Evolutionary conservation across 2,797 vertebrate genomes (phyloP), one percentile per base, ranked within the genome.

Genomic region (Uromys caudimaculatus): DNA sequence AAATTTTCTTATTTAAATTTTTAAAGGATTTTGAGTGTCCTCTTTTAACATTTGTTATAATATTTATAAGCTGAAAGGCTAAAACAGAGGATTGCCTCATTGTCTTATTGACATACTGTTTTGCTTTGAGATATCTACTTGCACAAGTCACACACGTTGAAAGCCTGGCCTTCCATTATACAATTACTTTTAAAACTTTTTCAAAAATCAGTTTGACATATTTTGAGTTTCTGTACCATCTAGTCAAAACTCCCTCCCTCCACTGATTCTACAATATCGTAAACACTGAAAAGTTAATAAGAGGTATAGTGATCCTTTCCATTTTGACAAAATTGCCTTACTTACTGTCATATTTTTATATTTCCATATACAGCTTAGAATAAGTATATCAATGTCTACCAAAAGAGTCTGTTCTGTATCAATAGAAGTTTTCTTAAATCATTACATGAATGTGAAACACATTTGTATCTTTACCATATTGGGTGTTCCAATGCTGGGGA

Each of bases 1-100:
- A 54, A 41, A 75, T 19, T 85, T 81, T 84, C 67, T 10, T 85
- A 17, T 84, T 92, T 84, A 52, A 78, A 11, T 64, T 96, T 96
- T 47, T 41, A 60, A 76, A 60, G 29, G 13, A 44, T 23, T 32
- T 60, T 60, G 81, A 62, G 14, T 62, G 24, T 60, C 62, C 56
- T 62, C 14, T 17, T 73, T 90, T 73, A 76, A 41, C 4, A 88
- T 64, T 71, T 81, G 13, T 75, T 17, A 64, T 90, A 67, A 38
- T 86, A 86, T 91, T 93, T n/a, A 19, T 11, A 88, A 73, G 35
- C 38, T 86, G 11, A 23, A 54, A 90, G 29, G 6, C 13, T 85
- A 81, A 69, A 71, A 17, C 62, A 21, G 4, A 60, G 21, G 2
- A 8, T 92, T 24, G 1, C 17, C 47, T 90, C 85, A 35, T 44